Conservation (phyloP, 1,140 invertebrate genomes). For the Leguminivora glycinivorella region DNA sequence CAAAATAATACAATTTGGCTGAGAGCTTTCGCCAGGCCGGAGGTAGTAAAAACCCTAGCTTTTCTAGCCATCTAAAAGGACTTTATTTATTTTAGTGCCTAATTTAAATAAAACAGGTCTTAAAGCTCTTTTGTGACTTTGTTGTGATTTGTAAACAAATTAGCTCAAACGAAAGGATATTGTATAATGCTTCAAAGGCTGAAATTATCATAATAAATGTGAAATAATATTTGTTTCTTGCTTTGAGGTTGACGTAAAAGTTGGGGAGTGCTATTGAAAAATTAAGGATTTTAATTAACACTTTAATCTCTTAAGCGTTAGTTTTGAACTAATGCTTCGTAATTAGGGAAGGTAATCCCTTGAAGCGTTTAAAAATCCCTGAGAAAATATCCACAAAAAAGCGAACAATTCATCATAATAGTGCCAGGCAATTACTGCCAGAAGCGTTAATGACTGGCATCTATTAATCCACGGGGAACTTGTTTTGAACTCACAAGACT, state of each 20-base stretch:
- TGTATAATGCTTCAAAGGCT: conserved; percentile 42
- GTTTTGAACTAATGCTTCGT: conserved; percentile 29
- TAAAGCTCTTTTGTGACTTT: conserved; percentile 65
- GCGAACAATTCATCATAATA: conserved; percentile 74
- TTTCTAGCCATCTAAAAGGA: conserved; percentile 50
- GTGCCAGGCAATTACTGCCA: conserved; percentile 74
- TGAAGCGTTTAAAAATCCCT: conserved; percentile 57
- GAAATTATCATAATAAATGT: conserved; percentile 46
- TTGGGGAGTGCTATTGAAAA: background rate
- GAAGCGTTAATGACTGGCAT: conserved; percentile 69
- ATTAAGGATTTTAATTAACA: conserved; percentile 34
- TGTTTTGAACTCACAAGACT: conserved; percentile 67
- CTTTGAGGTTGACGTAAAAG: background rate
- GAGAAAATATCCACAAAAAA: conserved; percentile 61
- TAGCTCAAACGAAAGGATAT: conserved; percentile 53
- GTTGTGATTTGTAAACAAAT: conserved; percentile 66
- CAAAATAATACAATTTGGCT: conserved; percentile 76
- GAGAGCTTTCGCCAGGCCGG: conserved; percentile 51
- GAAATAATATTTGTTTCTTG: background rate
- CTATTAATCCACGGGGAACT: conserved; percentile 66
- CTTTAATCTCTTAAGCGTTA: conserved; percentile 37
- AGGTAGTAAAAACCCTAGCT: conserved; percentile 60
- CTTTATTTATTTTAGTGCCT: conserved; percentile 71
- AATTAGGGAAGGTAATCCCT: conserved; percentile 48
- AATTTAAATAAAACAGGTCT: conserved; percentile 73